Conservation (phyloP, 1,140 invertebrate genomes). For the Physella acuta region DNA sequence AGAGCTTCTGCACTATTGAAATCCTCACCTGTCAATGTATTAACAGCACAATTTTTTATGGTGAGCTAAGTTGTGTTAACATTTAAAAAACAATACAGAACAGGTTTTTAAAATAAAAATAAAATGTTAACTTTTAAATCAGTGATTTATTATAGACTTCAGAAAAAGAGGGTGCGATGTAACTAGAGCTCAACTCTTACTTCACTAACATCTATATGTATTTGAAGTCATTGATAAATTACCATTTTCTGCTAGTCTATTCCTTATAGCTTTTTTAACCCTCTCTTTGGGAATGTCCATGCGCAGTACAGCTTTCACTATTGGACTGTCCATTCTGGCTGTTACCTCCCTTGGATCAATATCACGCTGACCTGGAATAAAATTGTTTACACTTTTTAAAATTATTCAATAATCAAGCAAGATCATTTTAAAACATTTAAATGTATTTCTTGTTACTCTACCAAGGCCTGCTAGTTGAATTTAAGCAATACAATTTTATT, state of each 20-base stretch:
- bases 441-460: no score
- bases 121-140: no score
- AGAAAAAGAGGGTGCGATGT: not conserved
- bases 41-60: no score
- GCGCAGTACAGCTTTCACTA: conserved; percentile 31
- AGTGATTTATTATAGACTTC: no score
- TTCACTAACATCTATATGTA: conserved; percentile 33
- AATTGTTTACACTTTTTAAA: no score
- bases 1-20: conserved; percentile 34
- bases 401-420: no score
- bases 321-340: conserved; percentile 35
- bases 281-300: conserved; percentile 33
- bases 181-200: conserved; percentile 27
- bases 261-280: conserved; percentile 31
- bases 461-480: no score
- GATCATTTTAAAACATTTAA: no score
- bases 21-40: conserved; percentile 41
- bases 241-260: conserved; percentile 33
- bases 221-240: conserved; percentile 35
- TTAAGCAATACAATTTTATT: no score
- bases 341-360: conserved; percentile 35
- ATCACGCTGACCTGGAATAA: not conserved
- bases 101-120: no score
- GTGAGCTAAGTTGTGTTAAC: no score
- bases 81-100: no score